Base-by-base conservation (phyloP, 2,113 vertebrate species). In the Nansenia antarctica region DNA sequence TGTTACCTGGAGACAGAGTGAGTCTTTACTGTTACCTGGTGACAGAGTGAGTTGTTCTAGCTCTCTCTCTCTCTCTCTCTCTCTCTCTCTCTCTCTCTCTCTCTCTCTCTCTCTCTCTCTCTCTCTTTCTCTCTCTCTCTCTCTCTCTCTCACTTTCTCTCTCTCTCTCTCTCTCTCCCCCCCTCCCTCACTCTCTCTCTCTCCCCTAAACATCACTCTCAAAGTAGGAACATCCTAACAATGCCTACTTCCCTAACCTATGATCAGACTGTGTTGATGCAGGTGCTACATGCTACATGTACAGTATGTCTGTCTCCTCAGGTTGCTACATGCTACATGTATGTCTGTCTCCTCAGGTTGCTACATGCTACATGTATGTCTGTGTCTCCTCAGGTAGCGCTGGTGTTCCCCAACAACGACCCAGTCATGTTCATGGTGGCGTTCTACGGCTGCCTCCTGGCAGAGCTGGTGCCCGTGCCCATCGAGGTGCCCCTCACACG, bases 381-480 rank as follows among this genome's bases (percentile, higher is more conserved):
- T 31, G 4, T 54, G 14, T 0, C 73, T 62, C 35, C 78, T 76
- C 20, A 99, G 97, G 96, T 98, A 69, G 97, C 96, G 5, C 95
- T 99, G 0, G 96, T 99, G 58, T 98, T 97, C 85, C 97, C 97
- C 1, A 99, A 99, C 76, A 99, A 93, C 3, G 96, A 99, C 78
- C 97, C 97, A 0, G 95, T 96, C 76, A 96, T 94, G 95, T 99
- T 98, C 86, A 96, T 98, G 94, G 96, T 98, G 83, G 97, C 96
- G 0, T 98, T 99, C 88, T 98, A 99, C 9, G 95, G 96, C 69
- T 98, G 96, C 84, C 94, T 99, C 18, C 88, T 99, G 83, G 96
- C 95, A 1, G 95, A 96, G 82, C 89, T 99, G 79, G 94, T 98
- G 70, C 97, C 96, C 47, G 96, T 99, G 64, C 97, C 97, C 55